A percentile compares a stretch with the other conserved stretches of the same genome.
phyloP scores from a whole-genome alignment of 2,797 vertebrate genomes.

The Triplophysa yarkandensis region DNA sequence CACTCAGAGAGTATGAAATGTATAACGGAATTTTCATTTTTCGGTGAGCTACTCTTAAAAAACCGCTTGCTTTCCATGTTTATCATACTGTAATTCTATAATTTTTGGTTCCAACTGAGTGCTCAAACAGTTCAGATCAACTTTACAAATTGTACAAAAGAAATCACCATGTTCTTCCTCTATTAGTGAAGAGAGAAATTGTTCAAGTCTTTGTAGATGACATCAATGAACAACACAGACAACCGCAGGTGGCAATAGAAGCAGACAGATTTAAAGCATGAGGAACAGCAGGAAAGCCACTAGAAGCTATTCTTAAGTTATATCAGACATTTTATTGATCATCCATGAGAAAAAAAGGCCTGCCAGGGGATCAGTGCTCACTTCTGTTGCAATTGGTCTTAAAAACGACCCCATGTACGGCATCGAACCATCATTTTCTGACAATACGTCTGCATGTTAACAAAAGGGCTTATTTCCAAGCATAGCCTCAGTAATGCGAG shows the following conservation, averaged over 20 bases:
- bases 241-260: constrained; percentile 31
- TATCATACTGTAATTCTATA: no score
- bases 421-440: constrained; percentile 2
- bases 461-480: background rate
- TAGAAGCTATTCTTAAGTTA: constrained; percentile 30
- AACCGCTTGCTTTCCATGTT: no score
- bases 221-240: constrained; percentile 25
- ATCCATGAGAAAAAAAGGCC: constrained; percentile 36
- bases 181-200: constrained; percentile 7
- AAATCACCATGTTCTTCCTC: background rate
- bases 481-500: background rate
- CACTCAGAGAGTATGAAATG: no score
- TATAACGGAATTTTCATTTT: no score
- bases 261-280: constrained; percentile 1
- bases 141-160: no score
- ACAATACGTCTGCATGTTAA: constrained; percentile 16
- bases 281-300: constrained; percentile 16
- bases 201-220: constrained; percentile 10
- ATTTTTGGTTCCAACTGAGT: no score
- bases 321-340: constrained; percentile 42
- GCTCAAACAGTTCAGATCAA: no score
- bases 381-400: constrained; percentile 27
- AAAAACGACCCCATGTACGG: constrained; percentile 22
- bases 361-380: background rate
- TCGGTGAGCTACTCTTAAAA: no score